These are phyloP conservation scores for Belgica antarctica DNA, from an alignment of 2,888 invertebrate species.

Conservation along the genomic window DNA sequence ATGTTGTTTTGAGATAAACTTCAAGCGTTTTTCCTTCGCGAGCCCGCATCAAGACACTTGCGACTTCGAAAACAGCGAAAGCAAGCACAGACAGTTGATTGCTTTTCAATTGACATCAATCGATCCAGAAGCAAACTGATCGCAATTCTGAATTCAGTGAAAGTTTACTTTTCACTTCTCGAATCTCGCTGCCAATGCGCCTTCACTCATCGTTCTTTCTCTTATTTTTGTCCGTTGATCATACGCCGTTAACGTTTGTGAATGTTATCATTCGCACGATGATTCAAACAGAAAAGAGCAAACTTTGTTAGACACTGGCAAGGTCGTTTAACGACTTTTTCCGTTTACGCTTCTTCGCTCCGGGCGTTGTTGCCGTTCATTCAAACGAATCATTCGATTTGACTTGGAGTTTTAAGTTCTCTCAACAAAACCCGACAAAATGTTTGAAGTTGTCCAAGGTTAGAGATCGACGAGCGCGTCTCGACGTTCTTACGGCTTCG, in stretches of 20 bases:
- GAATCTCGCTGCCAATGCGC: background rate
- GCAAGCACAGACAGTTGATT: too few species aligned
- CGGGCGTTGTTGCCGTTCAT: background rate
- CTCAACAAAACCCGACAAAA: too few species aligned
- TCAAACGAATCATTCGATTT: background rate
- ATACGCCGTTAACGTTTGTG: background rate
- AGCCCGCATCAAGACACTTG: too few species aligned
- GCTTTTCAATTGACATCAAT: constrained; percentile 14
- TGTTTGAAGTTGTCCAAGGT: too few species aligned
- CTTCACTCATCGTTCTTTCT: background rate
- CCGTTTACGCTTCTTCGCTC: background rate
- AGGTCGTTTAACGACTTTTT: constrained; percentile 26
- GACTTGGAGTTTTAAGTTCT: background rate
- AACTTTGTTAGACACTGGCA: background rate
- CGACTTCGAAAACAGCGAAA: too few species aligned
- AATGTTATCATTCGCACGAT: background rate
- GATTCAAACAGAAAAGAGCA: constrained; percentile 12
- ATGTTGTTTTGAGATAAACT: too few species aligned
- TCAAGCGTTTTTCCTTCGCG: too few species aligned
- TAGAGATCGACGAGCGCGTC: too few species aligned
- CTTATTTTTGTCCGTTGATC: background rate
- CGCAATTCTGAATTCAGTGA: constrained; percentile 6
- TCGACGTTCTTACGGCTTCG: too few species aligned
- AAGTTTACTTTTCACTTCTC: constrained; percentile 20
- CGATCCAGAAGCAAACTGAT: too few species aligned